Percentiles rank a stretch among this genome's conserved stretches.
phyloP scores from a whole-genome alignment of 2,888 invertebrate genomes.

The Brachyopa scutellaris region DNA sequence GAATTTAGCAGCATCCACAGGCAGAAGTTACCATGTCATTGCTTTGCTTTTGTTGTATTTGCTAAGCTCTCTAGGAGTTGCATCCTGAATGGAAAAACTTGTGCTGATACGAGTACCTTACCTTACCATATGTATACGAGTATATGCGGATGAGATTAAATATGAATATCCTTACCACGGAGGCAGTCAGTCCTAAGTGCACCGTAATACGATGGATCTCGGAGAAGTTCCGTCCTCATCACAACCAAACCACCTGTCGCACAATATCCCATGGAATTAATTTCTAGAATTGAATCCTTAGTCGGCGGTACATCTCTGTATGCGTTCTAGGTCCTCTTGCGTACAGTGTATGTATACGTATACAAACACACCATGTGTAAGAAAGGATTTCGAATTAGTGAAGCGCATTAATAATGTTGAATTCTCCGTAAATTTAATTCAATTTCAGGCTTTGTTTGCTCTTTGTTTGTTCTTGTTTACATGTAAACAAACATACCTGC shows the following conservation, averaged over 20 bases:
- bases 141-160: constrained; percentile 35
- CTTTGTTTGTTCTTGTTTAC: constrained; percentile 6
- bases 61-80: background rate
- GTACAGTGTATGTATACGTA: too few relatives aligned
- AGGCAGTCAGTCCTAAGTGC: constrained; percentile 17
- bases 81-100: background rate
- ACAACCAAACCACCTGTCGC: constrained; percentile 28
- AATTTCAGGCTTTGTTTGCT: constrained; percentile 33
- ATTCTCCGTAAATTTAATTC: constrained; percentile 50
- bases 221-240: background rate
- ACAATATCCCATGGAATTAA: constrained; percentile 33
- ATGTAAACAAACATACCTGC: background rate
- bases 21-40: background rate
- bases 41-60: background rate
- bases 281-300: constrained; percentile 41
- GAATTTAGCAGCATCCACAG: background rate
- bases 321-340: too few relatives aligned
- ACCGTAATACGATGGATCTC: background rate
- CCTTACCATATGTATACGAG: too few relatives aligned
- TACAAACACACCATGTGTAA: background rate
- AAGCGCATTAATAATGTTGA: constrained; percentile 48
- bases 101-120: background rate
- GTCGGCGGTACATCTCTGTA: too few relatives aligned
- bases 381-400: constrained; percentile 42
- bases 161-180: constrained; percentile 20